Percentiles rank a stretch among this genome's conserved stretches.
These are phyloP conservation scores for Philaenus spumarius DNA, from an alignment of 1,140 invertebrate species.

Conservation along the genomic window DNA sequence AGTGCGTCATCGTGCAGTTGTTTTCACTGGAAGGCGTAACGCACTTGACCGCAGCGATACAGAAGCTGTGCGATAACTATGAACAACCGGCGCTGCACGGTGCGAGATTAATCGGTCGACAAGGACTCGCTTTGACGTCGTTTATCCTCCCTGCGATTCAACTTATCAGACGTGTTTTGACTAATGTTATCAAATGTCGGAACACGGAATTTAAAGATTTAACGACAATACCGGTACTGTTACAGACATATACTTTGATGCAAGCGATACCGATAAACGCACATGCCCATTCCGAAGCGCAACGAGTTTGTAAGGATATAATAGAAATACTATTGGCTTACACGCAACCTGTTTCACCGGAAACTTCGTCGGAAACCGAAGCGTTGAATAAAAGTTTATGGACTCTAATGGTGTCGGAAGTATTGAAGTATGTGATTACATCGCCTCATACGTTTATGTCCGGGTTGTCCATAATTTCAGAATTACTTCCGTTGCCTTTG, in stretches of 20 bases:
- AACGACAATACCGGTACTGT: constrained; percentile 69
- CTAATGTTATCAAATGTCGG: constrained; percentile 74
- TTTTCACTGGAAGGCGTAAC: constrained; percentile 78
- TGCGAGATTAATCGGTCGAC: constrained; percentile 63
- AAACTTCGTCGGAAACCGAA: constrained; percentile 64
- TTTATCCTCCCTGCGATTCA: constrained; percentile 69
- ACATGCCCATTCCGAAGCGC: constrained; percentile 52
- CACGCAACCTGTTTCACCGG: constrained; percentile 74
- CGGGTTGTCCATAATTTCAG: constrained; percentile 75
- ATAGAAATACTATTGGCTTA: constrained; percentile 77
- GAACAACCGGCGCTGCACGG: constrained; percentile 81
- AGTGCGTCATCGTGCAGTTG: constrained; percentile 80
- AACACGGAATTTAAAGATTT: constrained; percentile 83
- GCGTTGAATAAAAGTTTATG: constrained; percentile 75
- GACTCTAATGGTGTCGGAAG: constrained; percentile 84
- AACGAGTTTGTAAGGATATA: constrained; percentile 65
- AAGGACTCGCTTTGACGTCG: constrained; percentile 67
- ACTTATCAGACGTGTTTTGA: constrained; percentile 70
- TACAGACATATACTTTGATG: constrained; percentile 77
- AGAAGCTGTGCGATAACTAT: constrained; percentile 72
- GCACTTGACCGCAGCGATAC: constrained; percentile 64
- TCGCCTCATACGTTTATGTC: constrained; percentile 81
- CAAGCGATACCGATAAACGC: constrained; percentile 60
- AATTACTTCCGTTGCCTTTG: constrained; percentile 82
- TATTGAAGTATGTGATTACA: constrained; percentile 65